These are phyloP conservation scores for Epizoanthus scotinus DNA, from an alignment of 92 coral and sea anemone genomes.

Conservation along the genomic window DNA sequence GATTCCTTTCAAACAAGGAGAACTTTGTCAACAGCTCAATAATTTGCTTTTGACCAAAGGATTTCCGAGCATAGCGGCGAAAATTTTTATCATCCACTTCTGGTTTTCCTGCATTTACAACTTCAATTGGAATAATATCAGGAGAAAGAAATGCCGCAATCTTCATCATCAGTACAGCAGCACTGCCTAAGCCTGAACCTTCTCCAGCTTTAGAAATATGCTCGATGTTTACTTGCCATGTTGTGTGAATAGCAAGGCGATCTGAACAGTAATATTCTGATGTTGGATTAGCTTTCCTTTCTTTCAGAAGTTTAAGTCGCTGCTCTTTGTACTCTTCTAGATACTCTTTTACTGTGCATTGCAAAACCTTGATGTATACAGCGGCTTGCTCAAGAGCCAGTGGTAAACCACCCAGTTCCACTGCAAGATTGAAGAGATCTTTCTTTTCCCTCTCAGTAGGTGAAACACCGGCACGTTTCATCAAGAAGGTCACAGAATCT, in stretches of 20 bases:
- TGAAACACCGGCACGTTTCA: background rate
- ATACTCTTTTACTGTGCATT: constrained; percentile 35
- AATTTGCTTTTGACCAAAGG: constrained; percentile 12
- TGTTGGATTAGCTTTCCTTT: constrained; percentile 13
- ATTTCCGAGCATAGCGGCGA: background rate
- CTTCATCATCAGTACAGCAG: constrained; percentile 26
- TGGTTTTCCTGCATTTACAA: constrained; percentile 31
- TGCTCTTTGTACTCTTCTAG: constrained; percentile 41
- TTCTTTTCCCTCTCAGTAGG: background rate
- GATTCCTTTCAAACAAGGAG: constrained; percentile 26
- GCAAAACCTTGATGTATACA: constrained; percentile 33
- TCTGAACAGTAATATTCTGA: constrained; percentile 15
- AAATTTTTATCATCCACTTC: constrained; percentile 7
- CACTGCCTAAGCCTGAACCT: constrained; percentile 12
- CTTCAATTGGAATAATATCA: constrained; percentile 31
- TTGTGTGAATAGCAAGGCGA: constrained; percentile 57
- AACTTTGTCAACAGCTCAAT: constrained; percentile 26
- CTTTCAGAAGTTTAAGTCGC: constrained; percentile 26
- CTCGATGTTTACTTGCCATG: constrained; percentile 58
- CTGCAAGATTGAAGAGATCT: constrained; percentile 13
- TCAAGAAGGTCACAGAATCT: background rate
- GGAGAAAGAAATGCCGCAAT: constrained; percentile 25
- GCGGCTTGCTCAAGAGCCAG: constrained; percentile 66
- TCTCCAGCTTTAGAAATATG: constrained; percentile 21
- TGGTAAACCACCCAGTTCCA: constrained; percentile 57